Evolutionary conservation across 2,888 invertebrate genomes (phyloP).

Genomic region (Sthenelais limicola): DNA sequence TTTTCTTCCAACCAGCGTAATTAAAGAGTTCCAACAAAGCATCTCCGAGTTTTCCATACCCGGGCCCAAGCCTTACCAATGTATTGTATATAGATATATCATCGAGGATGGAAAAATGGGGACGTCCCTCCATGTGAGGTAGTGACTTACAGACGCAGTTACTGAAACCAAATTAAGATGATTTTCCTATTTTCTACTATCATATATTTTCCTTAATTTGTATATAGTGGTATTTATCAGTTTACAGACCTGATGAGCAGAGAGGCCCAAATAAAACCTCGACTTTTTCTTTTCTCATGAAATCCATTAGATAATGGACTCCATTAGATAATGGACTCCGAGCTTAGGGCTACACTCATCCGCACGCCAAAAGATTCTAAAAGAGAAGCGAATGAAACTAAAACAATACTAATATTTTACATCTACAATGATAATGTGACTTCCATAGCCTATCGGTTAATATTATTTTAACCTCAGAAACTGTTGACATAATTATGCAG

Average conservation of each 20-base stretch:
- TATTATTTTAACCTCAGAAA: no score
- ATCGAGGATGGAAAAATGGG: constrained; percentile 40
- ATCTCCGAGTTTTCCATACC: constrained; percentile 42
- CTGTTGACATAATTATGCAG: no score
- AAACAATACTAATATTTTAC: no score
- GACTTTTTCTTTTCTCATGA: not conserved
- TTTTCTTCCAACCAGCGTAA: constrained; percentile 15
- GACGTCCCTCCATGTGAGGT: constrained; percentile 43
- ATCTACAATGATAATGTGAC: no score
- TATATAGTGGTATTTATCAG: not conserved
- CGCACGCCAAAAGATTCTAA: not conserved
- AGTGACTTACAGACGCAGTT: constrained; percentile 7
- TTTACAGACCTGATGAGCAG: not conserved
- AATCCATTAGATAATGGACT: not conserved
- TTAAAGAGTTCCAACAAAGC: constrained; percentile 44
- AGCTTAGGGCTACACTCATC: constrained; percentile 14
- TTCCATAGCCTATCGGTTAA: no score
- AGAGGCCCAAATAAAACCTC: not conserved
- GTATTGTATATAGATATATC: constrained; percentile 46
- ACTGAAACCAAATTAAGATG: not conserved
- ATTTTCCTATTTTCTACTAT: not conserved
- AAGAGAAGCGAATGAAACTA: no score
- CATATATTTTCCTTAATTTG: not conserved
- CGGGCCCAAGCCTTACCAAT: constrained; percentile 45
- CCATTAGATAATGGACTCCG: not conserved